A percentile compares a stretch with the other conserved stretches of the same genome.
Conservation (phyloP, 2,797 vertebrate species). For the Acridotheres tristis region DNA sequence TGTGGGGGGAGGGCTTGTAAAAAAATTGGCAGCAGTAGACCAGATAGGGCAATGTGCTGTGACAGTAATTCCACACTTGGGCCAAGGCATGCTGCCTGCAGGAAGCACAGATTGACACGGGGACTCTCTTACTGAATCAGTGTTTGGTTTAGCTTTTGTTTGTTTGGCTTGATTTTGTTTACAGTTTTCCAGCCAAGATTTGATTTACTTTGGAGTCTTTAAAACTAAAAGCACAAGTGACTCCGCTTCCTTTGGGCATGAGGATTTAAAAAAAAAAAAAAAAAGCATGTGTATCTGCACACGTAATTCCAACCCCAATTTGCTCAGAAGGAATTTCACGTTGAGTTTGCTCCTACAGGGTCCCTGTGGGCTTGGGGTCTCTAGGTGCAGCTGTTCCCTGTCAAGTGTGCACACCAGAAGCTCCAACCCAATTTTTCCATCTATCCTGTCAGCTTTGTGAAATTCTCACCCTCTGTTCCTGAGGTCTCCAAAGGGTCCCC, state of each 20-base stretch:
- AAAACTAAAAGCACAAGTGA: slow-evolving; percentile 21
- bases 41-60: slow-evolving; percentile 10
- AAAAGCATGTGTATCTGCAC: neutral
- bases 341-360: neutral
- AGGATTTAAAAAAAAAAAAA: neutral
- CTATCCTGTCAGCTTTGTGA: neutral
- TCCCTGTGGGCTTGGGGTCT: neutral
- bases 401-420: neutral
- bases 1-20: neutral
- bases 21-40: neutral
- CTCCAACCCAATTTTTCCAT: neutral
- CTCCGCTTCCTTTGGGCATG: neutral
- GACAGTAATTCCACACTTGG: slow-evolving; percentile 17
- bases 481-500: neutral
- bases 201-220: slow-evolving; percentile 51
- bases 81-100: slow-evolving; percentile 29
- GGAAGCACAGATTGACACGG: slow-evolving; percentile 26
- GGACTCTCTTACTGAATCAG: slow-evolving; percentile 36
- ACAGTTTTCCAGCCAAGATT: slow-evolving; percentile 48
- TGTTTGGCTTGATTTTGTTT: slow-evolving; percentile 60
- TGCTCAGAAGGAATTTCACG: neutral
- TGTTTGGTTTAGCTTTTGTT: slow-evolving; percentile 55
- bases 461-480: neutral
- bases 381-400: neutral
- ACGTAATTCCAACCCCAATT: neutral